Conservation (phyloP, 2,113 vertebrate genomes). For the Erythrocebus patas region DNA sequence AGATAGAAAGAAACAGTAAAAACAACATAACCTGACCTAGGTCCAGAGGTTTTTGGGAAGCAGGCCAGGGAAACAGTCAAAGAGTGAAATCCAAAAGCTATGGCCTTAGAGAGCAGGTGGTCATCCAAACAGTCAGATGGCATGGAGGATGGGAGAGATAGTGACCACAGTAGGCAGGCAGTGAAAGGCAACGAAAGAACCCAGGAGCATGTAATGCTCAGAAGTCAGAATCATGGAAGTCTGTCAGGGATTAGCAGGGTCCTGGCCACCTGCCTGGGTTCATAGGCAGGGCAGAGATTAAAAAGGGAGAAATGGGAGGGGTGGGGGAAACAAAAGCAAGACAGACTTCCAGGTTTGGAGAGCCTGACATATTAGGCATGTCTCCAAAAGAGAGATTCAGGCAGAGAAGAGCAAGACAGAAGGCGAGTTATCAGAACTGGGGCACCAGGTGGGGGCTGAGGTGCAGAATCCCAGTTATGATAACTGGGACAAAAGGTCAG, state of each 20-base stretch:
- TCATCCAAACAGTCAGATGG: conserved; percentile 71
- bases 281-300: conserved; percentile 72
- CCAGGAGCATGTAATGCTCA: background rate
- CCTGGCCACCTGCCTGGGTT: conserved; percentile 75
- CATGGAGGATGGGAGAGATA: background rate
- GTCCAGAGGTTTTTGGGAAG: conserved; percentile 39
- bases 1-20: background rate
- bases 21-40: background rate
- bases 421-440: conserved; percentile 64
- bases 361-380: conserved; percentile 72
- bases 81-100: background rate
- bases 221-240: conserved; percentile 42
- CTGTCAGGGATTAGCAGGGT: conserved; percentile 71
- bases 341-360: conserved; percentile 24
- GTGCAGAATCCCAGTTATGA: conserved; percentile 2
- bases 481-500: conserved; percentile 66
- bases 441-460: conserved; percentile 66
- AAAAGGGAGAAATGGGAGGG: conserved; percentile 36
- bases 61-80: background rate
- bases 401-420: conserved; percentile 67
- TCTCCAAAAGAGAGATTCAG: conserved; percentile 62
- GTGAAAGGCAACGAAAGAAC: background rate
- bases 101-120: conserved; percentile 65
- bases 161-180: conserved; percentile 50
- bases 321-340: background rate